Conservation (phyloP, 2,113 vertebrate species). For the Callorhinus ursinus region DNA sequence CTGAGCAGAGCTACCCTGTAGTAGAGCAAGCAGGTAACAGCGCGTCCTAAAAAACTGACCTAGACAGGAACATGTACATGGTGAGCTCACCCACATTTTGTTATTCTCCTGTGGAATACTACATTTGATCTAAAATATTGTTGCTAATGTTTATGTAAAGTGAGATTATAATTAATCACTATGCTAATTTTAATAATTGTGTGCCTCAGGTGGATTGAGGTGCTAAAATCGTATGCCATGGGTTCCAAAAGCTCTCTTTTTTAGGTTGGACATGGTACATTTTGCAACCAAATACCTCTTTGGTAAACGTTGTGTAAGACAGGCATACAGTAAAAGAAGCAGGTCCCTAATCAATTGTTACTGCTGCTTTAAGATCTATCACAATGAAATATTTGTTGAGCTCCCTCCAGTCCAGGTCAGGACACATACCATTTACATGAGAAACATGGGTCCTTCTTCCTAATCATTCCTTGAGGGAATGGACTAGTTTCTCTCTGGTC, state of each 20-base stretch:
- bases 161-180: not conserved
- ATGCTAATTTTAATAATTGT: not conserved
- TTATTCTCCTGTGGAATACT: not conserved
- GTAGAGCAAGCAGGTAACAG: not conserved
- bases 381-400: not conserved
- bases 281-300: not conserved
- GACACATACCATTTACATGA: not conserved
- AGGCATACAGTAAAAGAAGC: not conserved
- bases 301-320: not conserved
- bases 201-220: not conserved
- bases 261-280: not conserved
- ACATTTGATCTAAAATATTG: not conserved
- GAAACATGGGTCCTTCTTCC: not conserved
- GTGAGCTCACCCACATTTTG: constrained; percentile 17
- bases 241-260: not conserved
- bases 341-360: not conserved
- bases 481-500: not conserved
- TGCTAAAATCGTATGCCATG: not conserved
- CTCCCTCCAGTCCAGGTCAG: not conserved
- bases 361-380: not conserved
- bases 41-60: constrained; percentile 64
- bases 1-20: not conserved
- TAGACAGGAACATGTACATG: not conserved
- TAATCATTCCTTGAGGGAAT: not conserved
- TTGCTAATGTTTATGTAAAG: not conserved